A percentile compares a stretch with the other conserved stretches of the same genome.
Evolutionary conservation across 1,140 invertebrate species (phyloP).

Genomic region (Caerostris extrusa): DNA sequence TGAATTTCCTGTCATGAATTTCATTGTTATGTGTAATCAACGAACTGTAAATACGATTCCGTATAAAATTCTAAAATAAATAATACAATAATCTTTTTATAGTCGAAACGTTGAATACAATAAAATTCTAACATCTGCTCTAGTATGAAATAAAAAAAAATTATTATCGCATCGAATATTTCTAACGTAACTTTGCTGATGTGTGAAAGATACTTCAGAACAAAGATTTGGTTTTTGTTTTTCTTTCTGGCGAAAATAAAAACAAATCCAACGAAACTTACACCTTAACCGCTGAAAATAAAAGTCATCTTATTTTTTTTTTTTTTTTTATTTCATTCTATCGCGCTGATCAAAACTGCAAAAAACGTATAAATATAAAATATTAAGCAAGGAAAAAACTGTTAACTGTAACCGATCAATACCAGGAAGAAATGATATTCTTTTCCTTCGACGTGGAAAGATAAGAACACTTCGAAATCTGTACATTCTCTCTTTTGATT

Average conservation of each 20-base stretch:
- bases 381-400: not conserved
- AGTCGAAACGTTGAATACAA: no score
- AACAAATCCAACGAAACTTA: no score
- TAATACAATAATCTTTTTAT: no score
- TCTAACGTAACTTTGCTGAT: not conserved
- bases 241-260: no score
- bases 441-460: not conserved
- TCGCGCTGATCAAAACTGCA: not conserved
- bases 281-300: no score
- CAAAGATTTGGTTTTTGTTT: no score
- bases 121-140: no score
- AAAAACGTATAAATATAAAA: not conserved
- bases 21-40: no score
- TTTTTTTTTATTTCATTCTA: not conserved
- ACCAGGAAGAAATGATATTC: not conserved
- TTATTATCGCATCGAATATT: not conserved
- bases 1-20: no score
- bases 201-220: not conserved
- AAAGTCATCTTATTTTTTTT: not conserved
- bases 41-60: no score
- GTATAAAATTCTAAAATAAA: no score
- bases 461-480: not conserved
- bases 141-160: not conserved
- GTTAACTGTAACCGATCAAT: conserved; percentile 13
- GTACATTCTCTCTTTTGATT: not conserved